Percentiles rank a stretch among this genome's conserved stretches.
Conservation (phyloP, 1,140 invertebrate species). For the Trissolcus basalis region DNA sequence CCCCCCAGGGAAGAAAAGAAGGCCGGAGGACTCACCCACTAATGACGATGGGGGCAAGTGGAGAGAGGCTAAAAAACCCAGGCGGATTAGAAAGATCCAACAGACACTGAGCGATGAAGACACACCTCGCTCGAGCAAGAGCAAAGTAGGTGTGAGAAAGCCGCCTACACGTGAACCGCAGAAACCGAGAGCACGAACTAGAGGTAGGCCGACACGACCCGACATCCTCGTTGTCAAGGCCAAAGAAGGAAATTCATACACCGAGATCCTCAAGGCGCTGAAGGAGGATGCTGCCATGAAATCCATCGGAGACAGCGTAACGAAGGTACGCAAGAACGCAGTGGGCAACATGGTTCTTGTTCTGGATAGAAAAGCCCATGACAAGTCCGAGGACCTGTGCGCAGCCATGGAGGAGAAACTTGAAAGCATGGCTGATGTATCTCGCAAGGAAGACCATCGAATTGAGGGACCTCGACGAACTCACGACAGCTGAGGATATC, state of each 20-base stretch:
- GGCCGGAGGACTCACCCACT: too few relatives aligned
- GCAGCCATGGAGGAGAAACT: neutral
- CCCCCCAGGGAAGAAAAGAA: too few relatives aligned
- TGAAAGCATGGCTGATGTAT: neutral
- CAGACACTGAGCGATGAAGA: too few relatives aligned
- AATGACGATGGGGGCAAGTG: too few relatives aligned
- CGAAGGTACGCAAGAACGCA: neutral
- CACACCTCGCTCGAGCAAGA: neutral
- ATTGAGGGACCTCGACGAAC: conserved; percentile 11
- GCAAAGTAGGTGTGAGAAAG: neutral
- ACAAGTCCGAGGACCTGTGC: neutral
- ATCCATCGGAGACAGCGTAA: neutral
- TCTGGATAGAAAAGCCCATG: conserved; percentile 1
- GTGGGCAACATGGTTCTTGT: neutral
- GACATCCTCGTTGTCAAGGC: neutral
- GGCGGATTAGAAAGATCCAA: too few relatives aligned
- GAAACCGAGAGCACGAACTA: neutral
- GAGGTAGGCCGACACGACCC: neutral
- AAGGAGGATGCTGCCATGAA: conserved; percentile 4
- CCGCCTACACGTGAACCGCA: too few relatives aligned
- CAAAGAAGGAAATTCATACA: conserved; percentile 4
- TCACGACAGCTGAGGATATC: conserved; percentile 10
- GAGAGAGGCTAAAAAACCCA: too few relatives aligned
- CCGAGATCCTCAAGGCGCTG: neutral
- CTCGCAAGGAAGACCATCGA: neutral